phyloP scores from a whole-genome alignment of 1,140 invertebrate species.

The Drosophila ogumai region DNA sequence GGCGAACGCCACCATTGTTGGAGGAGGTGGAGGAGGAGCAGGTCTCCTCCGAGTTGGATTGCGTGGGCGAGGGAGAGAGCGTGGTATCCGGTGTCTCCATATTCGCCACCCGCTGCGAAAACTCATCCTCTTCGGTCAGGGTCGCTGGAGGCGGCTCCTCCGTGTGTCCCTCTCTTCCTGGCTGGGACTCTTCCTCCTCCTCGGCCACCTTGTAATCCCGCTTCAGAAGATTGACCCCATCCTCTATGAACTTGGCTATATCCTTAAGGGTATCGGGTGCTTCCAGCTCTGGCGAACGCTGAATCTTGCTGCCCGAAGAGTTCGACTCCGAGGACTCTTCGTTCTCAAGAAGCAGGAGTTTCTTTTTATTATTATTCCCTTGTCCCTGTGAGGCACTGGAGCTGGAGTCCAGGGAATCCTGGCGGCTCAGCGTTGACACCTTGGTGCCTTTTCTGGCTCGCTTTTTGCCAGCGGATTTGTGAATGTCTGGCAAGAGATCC shows the following conservation, averaged over 20 bases:
- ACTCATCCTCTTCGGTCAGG: constrained; percentile 29
- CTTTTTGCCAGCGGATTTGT: constrained; percentile 3
- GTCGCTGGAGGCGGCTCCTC: background rate
- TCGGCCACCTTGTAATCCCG: constrained; percentile 71
- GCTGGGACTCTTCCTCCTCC: constrained; percentile 6
- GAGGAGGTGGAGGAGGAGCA: constrained; percentile 11
- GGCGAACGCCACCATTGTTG: constrained; percentile 19
- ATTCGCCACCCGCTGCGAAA: constrained; percentile 52
- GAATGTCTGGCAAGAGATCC: constrained; percentile 1
- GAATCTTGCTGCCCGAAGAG: constrained; percentile 26
- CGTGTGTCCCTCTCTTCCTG: constrained; percentile 8
- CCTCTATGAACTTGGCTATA: constrained; percentile 82
- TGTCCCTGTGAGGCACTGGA: constrained; percentile 18
- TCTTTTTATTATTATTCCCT: background rate
- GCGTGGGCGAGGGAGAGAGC: constrained; percentile 42
- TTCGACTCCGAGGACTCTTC: constrained; percentile 47
- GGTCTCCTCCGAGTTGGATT: constrained; percentile 22
- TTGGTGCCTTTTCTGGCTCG: constrained; percentile 13
- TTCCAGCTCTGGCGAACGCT: constrained; percentile 40
- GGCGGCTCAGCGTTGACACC: background rate
- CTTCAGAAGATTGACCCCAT: constrained; percentile 76
- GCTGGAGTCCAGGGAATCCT: constrained; percentile 48
- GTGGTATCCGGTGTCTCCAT: constrained; percentile 64
- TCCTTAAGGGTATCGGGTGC: constrained; percentile 66
- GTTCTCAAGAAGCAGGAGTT: constrained; percentile 5